Evolutionary conservation across 2,113 vertebrate species (phyloP).

Genomic region (Siniperca chuatsi): DNA sequence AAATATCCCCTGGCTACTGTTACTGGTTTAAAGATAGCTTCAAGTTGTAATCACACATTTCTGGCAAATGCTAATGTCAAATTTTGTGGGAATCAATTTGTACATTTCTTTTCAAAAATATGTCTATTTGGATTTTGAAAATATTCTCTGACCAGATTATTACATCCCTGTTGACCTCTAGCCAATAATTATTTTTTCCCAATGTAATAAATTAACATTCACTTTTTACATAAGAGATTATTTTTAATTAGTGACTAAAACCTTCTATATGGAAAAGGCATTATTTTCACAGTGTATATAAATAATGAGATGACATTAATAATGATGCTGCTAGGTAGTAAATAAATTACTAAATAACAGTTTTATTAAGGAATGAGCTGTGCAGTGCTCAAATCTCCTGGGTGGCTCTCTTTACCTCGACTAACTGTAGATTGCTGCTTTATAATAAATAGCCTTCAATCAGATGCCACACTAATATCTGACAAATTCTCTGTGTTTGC

Average conservation of each 20-base stretch:
- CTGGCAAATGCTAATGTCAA: neutral
- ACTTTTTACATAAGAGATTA: constrained; percentile 12
- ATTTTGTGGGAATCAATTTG: constrained; percentile 2
- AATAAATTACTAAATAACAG: constrained; percentile 17
- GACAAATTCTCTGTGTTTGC: constrained; percentile 26
- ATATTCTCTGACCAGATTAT: constrained; percentile 10
- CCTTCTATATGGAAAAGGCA: neutral
- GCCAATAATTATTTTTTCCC: constrained; percentile 29
- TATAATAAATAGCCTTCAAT: constrained; percentile 18
- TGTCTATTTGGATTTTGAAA: constrained; percentile 7
- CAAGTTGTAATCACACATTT: constrained; percentile 11
- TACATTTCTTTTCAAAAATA: neutral
- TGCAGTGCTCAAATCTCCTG: constrained; percentile 19
- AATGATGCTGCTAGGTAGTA: constrained; percentile 17
- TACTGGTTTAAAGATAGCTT: neutral
- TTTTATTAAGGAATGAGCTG: constrained; percentile 20
- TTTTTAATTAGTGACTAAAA: constrained; percentile 1
- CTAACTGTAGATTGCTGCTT: constrained; percentile 13
- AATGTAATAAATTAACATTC: constrained; percentile 41
- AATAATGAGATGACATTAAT: constrained; percentile 5
- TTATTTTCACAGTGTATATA: neutral
- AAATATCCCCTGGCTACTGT: neutral
- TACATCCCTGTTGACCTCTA: constrained; percentile 37
- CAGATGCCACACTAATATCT: constrained; percentile 14
- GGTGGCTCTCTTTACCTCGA: neutral